Conservation (phyloP, 2,113 vertebrate genomes). For the Phaethon lepturus region DNA sequence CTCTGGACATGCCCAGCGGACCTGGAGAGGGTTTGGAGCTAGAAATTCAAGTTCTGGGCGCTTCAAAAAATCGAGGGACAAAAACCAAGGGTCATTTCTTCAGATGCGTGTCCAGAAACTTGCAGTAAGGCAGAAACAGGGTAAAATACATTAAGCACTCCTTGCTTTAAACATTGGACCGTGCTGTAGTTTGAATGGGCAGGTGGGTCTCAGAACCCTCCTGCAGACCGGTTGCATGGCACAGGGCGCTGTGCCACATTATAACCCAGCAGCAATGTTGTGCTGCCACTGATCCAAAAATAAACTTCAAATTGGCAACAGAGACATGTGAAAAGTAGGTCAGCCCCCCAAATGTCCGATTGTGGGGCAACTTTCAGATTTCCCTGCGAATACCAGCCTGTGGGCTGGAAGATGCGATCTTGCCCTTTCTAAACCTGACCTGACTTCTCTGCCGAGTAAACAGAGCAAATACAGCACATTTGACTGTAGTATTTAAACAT, state of each 20-base stretch:
- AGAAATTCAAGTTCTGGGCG: neutral
- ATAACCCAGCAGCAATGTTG: neutral
- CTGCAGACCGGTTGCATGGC: neutral
- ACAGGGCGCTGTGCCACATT: neutral
- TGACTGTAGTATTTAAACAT: neutral
- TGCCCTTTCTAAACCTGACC: slow-evolving; percentile 35
- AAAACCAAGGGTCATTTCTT: neutral
- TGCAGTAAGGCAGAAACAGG: neutral
- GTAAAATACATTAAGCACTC: neutral
- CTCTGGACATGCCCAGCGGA: neutral
- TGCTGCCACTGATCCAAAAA: slow-evolving; percentile 11
- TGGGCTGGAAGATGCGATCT: slow-evolving; percentile 33
- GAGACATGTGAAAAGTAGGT: slow-evolving; percentile 48
- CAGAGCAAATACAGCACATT: neutral
- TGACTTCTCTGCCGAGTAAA: slow-evolving; percentile 30
- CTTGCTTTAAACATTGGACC: neutral
- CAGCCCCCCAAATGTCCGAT: slow-evolving; percentile 14
- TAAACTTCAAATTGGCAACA: slow-evolving; percentile 32
- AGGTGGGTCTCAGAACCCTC: neutral
- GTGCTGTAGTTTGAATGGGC: neutral
- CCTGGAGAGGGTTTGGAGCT: neutral
- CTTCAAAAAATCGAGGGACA: neutral
- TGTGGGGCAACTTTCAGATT: slow-evolving; percentile 48
- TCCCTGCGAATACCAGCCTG: neutral
- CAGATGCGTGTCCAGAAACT: neutral